Conservation (phyloP, 2,113 vertebrate species). For the Abramis brama region DNA sequence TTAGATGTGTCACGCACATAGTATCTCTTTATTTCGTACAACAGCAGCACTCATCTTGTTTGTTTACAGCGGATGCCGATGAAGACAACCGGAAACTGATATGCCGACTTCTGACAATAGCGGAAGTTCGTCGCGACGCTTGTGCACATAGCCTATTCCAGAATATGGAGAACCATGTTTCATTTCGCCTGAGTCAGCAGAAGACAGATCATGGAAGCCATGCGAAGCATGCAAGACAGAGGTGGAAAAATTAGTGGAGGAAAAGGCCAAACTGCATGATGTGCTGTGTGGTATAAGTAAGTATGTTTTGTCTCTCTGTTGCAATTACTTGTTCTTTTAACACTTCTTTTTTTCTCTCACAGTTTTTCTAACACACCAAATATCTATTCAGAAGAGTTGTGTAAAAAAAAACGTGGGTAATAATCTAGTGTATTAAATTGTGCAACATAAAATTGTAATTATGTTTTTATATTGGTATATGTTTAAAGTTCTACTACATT, state of each 20-base stretch:
- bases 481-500: slow-evolving; percentile 21
- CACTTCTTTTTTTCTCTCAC: background rate
- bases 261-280: slow-evolving; percentile 6
- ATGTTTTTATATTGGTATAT: background rate
- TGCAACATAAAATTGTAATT: background rate
- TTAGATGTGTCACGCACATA: too few relatives aligned
- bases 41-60: too few relatives aligned
- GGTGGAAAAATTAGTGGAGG: slow-evolving; percentile 14
- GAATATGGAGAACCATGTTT: slow-evolving; percentile 9
- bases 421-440: background rate
- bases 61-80: too few relatives aligned
- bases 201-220: slow-evolving; percentile 13
- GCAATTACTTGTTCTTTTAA: slow-evolving; percentile 14
- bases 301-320: slow-evolving; percentile 21
- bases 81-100: too few relatives aligned
- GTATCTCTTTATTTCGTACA: too few relatives aligned
- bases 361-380: slow-evolving; percentile 8
- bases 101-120: too few relatives aligned
- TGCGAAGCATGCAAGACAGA: slow-evolving; percentile 14
- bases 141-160: too few relatives aligned
- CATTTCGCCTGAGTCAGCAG: slow-evolving; percentile 9
- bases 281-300: slow-evolving; percentile 9
- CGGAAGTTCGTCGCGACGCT: too few relatives aligned
- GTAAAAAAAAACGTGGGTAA: background rate
- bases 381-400: slow-evolving; percentile 14